phyloP scores from a whole-genome alignment of 2,797 vertebrate species.

The Okamejei kenojei region DNA sequence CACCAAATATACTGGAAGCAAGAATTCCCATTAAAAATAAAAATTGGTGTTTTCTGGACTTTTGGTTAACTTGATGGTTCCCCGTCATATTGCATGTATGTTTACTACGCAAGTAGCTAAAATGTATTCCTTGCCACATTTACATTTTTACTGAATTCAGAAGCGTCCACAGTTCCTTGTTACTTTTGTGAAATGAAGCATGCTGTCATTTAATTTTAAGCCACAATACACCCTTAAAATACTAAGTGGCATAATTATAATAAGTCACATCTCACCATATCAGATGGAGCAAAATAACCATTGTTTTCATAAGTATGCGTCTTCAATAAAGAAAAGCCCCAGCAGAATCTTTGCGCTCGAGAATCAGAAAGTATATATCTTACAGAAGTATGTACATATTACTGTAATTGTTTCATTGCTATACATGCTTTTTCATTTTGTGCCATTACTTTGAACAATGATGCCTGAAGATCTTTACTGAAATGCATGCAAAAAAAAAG shows the following conservation, averaged over 20 bases:
- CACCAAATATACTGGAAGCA: neutral
- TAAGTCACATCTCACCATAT: neutral
- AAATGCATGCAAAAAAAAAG: no score
- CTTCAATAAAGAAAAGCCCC: neutral
- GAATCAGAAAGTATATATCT: neutral
- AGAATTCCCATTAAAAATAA: neutral
- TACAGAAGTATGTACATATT: neutral
- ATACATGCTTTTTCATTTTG: neutral
- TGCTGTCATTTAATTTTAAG: neutral
- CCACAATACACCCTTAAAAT: neutral
- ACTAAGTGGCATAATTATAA: neutral
- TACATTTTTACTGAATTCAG: neutral
- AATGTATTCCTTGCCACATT: neutral
- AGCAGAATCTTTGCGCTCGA: neutral
- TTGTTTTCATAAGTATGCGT: neutral
- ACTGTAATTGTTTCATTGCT: neutral
- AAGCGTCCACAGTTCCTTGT: neutral
- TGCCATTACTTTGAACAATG: neutral
- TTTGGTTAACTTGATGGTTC: neutral
- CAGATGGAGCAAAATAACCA: neutral
- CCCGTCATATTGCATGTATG: neutral
- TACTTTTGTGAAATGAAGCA: neutral
- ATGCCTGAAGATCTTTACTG: no score
- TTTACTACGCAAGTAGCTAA: neutral
- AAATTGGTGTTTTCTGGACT: neutral